Evolutionary conservation across 2,797 vertebrate genomes (phyloP).

Genomic region (Pteronotus mesoamericanus): DNA sequence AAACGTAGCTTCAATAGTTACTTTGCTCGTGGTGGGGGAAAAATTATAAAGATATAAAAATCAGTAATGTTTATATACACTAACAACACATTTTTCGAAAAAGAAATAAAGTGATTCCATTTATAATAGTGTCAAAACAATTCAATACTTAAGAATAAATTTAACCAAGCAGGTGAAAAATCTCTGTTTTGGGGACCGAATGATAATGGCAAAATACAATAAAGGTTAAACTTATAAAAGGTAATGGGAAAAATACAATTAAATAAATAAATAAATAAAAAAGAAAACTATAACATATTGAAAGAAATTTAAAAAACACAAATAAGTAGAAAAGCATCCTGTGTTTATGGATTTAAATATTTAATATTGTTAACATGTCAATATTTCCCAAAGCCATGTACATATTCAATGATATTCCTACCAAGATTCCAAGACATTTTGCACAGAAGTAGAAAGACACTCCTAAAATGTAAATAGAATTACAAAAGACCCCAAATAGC

Average conservation of each 20-base stretch:
- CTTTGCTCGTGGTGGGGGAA: background rate
- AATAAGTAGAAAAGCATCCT: background rate
- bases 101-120: background rate
- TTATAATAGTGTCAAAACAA: background rate
- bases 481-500: background rate
- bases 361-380: background rate
- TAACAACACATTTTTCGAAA: background rate
- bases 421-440: background rate
- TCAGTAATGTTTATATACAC: background rate
- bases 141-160: too few species aligned
- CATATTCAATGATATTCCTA: background rate
- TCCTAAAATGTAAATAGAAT: background rate
- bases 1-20: background rate
- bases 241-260: too few species aligned
- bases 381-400: background rate
- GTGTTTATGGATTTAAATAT: background rate
- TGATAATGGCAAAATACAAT: background rate
- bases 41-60: background rate
- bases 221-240: background rate
- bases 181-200: too few species aligned
- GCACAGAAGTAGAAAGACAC: background rate
- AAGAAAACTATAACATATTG: background rate
- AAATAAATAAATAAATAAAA: background rate
- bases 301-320: background rate
- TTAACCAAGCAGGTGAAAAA: too few species aligned